These are phyloP conservation scores for Procapra przewalskii DNA, from an alignment of 2,113 vertebrate genomes.

Conservation along the genomic window DNA sequence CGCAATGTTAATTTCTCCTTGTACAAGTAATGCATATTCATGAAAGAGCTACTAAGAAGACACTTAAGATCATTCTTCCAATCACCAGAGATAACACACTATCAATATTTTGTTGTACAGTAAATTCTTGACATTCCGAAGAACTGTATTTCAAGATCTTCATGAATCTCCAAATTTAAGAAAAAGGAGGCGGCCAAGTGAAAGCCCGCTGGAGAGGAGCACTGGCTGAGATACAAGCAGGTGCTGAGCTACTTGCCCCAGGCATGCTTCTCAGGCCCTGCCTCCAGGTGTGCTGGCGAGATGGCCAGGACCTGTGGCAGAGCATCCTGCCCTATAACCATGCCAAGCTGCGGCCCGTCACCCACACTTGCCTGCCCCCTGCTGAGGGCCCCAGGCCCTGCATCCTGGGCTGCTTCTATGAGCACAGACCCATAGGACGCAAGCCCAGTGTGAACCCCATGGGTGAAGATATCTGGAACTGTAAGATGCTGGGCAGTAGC, in stretches of 20 bases:
- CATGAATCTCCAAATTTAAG: conserved; percentile 1
- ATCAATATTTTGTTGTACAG: neutral
- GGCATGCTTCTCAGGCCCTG: neutral
- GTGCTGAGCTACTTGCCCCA: neutral
- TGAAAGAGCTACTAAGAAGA: neutral
- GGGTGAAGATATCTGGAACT: neutral
- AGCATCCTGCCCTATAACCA: neutral
- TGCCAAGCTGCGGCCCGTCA: neutral
- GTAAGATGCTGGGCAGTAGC: neutral
- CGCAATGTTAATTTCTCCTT: neutral
- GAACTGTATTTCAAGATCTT: neutral
- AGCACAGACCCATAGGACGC: neutral
- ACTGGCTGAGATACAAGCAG: neutral
- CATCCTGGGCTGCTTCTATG: neutral
- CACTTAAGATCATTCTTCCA: neutral
- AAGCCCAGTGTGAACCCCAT: neutral
- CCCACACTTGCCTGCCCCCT: neutral
- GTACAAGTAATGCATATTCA: neutral
- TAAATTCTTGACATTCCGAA: neutral
- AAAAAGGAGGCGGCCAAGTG: neutral
- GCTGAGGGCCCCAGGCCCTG: neutral
- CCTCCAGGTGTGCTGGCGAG: neutral
- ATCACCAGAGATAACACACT: neutral
- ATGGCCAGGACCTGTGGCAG: neutral
- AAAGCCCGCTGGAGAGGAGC: neutral